Evolutionary conservation across 2,797 vertebrate genomes (phyloP).

Genomic region (Hydrolagus colliei): DNA sequence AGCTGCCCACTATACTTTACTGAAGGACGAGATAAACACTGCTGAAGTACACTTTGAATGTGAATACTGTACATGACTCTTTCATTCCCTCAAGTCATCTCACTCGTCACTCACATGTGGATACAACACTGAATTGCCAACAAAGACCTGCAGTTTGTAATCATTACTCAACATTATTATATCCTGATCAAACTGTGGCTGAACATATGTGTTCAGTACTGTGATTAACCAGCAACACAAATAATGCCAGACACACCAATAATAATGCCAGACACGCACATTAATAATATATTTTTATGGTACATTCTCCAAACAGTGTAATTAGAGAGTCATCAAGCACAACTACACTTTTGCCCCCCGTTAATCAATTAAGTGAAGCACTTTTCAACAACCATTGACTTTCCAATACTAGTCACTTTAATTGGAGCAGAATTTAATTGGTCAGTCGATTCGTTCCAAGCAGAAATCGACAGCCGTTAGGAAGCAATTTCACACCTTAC

Average conservation of each 20-base stretch:
- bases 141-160: neutral
- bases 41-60: neutral
- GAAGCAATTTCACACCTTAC: constrained; percentile 5
- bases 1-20: too few relatives aligned
- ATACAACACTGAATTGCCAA: too few relatives aligned
- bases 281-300: constrained; percentile 25
- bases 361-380: constrained; percentile 22
- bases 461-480: neutral
- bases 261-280: neutral
- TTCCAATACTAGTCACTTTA: constrained; percentile 14
- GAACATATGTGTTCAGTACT: neutral
- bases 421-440: constrained; percentile 18
- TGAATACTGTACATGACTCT: neutral
- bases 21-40: too few relatives aligned
- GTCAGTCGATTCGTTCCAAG: constrained; percentile 11
- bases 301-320: neutral
- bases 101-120: too few relatives aligned
- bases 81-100: neutral
- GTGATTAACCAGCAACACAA: neutral
- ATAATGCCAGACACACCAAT: neutral
- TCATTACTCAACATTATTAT: neutral
- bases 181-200: neutral
- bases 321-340: constrained; percentile 19
- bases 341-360: neutral
- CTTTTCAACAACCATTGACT: neutral